phyloP scores from a whole-genome alignment of 2,888 invertebrate genomes.

The Druceiella hillmani region DNA sequence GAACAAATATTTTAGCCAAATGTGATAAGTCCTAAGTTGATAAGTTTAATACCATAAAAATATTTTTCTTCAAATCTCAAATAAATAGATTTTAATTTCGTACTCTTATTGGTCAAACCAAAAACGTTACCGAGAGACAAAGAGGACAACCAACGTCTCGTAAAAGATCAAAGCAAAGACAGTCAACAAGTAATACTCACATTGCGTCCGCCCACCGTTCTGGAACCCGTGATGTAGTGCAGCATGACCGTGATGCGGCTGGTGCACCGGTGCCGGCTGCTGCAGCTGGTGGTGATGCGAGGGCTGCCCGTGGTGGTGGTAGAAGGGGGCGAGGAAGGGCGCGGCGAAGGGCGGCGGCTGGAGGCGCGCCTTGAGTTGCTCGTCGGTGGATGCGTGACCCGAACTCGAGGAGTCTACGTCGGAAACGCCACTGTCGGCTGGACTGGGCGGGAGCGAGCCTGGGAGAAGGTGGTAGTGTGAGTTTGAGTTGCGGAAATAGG shows the following conservation, averaged over 20 bases:
- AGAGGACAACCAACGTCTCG: too few relatives aligned
- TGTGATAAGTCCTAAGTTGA: too few relatives aligned
- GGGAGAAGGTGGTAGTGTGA: constrained; percentile 29
- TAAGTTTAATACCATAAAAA: too few relatives aligned
- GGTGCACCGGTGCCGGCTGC: constrained; percentile 37
- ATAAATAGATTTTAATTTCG: too few relatives aligned
- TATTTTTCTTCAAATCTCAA: too few relatives aligned
- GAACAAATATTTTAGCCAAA: too few relatives aligned
- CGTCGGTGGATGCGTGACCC: constrained; percentile 65
- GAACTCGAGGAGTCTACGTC: constrained; percentile 94
- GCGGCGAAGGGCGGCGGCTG: constrained; percentile 63
- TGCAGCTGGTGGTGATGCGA: constrained; percentile 36
- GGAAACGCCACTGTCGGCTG: constrained; percentile 95
- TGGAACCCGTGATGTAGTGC: constrained; percentile 23
- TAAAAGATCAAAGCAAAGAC: too few relatives aligned
- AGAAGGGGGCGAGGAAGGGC: constrained; percentile 61
- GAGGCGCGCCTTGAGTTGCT: constrained; percentile 83
- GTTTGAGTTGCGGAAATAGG: too few relatives aligned
- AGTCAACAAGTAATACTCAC: too few relatives aligned
- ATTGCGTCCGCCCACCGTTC: constrained; percentile 34
- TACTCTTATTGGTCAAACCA: too few relatives aligned
- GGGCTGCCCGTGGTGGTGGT: constrained; percentile 56
- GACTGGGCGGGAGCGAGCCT: constrained; percentile 96
- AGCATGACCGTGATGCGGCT: constrained; percentile 42
- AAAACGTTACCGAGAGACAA: too few relatives aligned